Percentiles rank a stretch among this genome's conserved stretches.
Evolutionary conservation across 2,888 invertebrate species (phyloP).

Genomic region (Mactromeris polynyma): DNA sequence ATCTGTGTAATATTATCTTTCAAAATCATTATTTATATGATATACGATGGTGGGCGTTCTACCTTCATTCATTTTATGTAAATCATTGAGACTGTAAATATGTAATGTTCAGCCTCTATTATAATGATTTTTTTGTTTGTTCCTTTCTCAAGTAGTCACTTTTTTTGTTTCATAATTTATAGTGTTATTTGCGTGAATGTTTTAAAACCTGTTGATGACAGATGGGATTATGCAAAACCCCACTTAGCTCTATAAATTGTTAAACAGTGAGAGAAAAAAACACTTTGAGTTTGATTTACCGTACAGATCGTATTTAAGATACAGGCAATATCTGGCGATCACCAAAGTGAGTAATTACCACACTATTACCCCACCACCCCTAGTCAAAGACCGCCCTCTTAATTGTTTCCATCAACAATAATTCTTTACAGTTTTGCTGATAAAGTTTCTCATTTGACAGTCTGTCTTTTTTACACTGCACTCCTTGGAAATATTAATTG

Average conservation of each 20-base stretch:
- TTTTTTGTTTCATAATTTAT: too few species aligned
- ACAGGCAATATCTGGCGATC: neutral
- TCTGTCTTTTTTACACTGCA: neutral
- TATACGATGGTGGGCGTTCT: too few species aligned
- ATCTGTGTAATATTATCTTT: too few species aligned
- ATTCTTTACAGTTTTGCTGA: neutral
- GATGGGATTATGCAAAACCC: neutral
- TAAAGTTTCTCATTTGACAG: neutral
- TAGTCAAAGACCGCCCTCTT: neutral
- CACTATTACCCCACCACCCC: conserved; percentile 9
- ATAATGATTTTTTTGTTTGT: too few species aligned
- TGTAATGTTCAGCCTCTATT: too few species aligned
- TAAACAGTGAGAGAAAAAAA: neutral
- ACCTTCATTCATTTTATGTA: too few species aligned
- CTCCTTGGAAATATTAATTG: conserved; percentile 9
- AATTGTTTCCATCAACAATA: neutral
- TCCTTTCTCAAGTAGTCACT: too few species aligned
- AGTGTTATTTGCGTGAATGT: neutral
- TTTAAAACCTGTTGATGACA: neutral
- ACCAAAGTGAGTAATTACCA: conserved; percentile 1
- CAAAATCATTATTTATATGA: too few species aligned
- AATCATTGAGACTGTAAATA: too few species aligned
- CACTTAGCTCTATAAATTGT: neutral
- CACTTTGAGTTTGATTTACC: neutral
- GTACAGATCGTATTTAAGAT: neutral